A percentile compares a stretch with the other conserved stretches of the same genome.
Conservation (phyloP, 2,113 vertebrate species). For the Oryzias celebensis region DNA sequence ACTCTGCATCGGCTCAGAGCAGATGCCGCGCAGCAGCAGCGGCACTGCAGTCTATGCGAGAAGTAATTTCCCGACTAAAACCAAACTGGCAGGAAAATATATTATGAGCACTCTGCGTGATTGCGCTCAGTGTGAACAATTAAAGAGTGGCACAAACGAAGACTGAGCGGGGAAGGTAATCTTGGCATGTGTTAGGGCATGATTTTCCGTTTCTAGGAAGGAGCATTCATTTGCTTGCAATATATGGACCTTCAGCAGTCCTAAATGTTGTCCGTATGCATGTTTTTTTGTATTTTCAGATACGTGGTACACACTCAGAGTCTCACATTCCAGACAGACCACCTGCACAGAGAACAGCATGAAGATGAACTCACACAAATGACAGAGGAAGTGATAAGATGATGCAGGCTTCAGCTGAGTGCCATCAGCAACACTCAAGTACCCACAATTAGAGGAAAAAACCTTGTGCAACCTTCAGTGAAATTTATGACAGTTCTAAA, state of each 20-base stretch:
- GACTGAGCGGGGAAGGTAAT: constrained; percentile 33
- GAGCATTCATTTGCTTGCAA: constrained; percentile 22
- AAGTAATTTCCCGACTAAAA: constrained; percentile 38
- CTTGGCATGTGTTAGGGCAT: constrained; percentile 22
- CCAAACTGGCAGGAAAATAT: constrained; percentile 34
- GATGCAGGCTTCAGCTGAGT: constrained; percentile 41
- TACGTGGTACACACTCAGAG: constrained; percentile 24
- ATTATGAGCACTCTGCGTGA: constrained; percentile 47
- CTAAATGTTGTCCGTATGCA: constrained; percentile 19
- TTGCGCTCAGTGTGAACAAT: constrained; percentile 36
- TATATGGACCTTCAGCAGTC: constrained; percentile 14
- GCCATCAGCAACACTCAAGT: constrained; percentile 44
- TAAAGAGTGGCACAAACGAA: constrained; percentile 36
- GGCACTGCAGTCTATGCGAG: constrained; percentile 10
- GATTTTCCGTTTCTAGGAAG: constrained; percentile 25
- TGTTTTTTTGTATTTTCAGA: constrained; percentile 34
- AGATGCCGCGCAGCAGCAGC: constrained; percentile 21
- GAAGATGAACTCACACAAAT: constrained; percentile 35
- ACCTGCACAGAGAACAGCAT: constrained; percentile 38
- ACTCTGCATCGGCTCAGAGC: not conserved
- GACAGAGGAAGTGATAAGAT: constrained; percentile 24
- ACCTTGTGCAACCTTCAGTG: constrained; percentile 30
- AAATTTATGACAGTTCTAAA: constrained; percentile 37
- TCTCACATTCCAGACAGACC: constrained; percentile 19
- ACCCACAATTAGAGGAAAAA: constrained; percentile 41